A percentile compares a stretch with the other conserved stretches of the same genome.
Evolutionary conservation across 1,140 invertebrate species (phyloP).

Genomic region (Drosophila melanica): DNA sequence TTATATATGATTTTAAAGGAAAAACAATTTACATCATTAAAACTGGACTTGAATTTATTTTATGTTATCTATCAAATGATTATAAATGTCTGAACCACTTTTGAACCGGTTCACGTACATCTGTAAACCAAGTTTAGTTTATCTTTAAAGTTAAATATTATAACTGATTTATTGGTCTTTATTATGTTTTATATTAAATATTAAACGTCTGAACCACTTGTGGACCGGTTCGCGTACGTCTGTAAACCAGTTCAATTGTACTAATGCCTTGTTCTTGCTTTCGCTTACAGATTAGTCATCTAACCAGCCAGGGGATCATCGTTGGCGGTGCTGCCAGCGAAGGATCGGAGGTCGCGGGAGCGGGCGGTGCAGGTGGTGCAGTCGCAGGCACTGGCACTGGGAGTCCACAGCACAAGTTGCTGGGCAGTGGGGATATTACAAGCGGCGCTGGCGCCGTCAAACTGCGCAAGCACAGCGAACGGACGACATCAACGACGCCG

Average conservation of each 20-base stretch:
- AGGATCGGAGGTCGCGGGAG: slow-evolving; percentile 31
- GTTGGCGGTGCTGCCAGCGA: slow-evolving; percentile 60
- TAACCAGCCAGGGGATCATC: slow-evolving; percentile 59
- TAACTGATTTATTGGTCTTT: background rate
- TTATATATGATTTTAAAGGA: too few species aligned
- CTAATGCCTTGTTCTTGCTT: background rate
- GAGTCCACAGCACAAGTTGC: slow-evolving; percentile 28
- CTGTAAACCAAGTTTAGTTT: too few species aligned
- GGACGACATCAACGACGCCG: slow-evolving; percentile 48
- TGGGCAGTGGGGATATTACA: slow-evolving; percentile 39
- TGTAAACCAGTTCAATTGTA: too few species aligned
- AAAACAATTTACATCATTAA: too few species aligned
- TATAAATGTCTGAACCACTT: too few species aligned
- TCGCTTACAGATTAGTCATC: slow-evolving; percentile 55
- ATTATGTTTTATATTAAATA: background rate
- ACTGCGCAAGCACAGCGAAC: slow-evolving; percentile 72
- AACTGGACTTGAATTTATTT: too few species aligned
- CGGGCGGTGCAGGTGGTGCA: background rate
- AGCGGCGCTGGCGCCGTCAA: slow-evolving; percentile 73
- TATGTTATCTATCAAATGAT: too few species aligned
- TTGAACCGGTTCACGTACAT: too few species aligned
- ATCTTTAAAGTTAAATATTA: too few species aligned
- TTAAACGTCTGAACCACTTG: background rate
- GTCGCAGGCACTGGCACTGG: slow-evolving; percentile 5
- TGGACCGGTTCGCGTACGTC: too few species aligned